Evolutionary conservation across 2,888 invertebrate species (phyloP).

Genomic region (Ceratothoa steindachneri): DNA sequence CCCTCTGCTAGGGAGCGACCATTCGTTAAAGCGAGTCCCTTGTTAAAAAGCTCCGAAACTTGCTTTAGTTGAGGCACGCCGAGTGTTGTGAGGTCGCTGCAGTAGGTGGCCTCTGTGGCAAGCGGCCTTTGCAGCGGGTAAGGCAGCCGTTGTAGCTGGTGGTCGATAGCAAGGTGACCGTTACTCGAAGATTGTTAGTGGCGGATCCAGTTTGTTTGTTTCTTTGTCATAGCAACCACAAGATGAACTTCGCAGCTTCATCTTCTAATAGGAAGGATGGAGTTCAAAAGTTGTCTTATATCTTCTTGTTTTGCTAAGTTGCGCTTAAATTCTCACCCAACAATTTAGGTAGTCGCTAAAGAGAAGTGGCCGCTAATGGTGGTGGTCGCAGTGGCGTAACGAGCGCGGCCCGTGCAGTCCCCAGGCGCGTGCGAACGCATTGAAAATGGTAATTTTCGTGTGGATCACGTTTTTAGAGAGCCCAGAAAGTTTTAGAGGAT

Average conservation of each 20-base stretch:
- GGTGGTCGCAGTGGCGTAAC: conserved; percentile 37
- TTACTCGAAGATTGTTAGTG: conserved; percentile 24
- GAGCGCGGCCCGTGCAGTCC: conserved; percentile 42
- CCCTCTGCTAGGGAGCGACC: not conserved
- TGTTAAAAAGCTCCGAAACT: not conserved
- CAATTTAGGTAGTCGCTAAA: conserved; percentile 16
- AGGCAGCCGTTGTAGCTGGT: conserved; percentile 20
- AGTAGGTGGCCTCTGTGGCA: conserved; percentile 12
- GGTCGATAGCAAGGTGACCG: conserved; percentile 17
- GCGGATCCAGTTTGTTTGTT: conserved; percentile 11
- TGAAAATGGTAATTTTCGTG: not conserved
- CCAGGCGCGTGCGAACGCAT: conserved; percentile 23
- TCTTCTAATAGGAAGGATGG: not conserved
- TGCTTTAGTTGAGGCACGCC: not conserved
- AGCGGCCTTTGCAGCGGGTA: conserved; percentile 3
- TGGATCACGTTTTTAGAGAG: not conserved
- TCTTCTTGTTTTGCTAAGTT: not conserved
- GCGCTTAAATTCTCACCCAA: not conserved
- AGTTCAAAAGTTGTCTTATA: not conserved
- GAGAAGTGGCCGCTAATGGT: conserved; percentile 9
- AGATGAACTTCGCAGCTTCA: not conserved
- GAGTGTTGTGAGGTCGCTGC: not conserved
- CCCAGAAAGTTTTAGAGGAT: too few species aligned
- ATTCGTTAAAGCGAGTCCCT: conserved; percentile 19
- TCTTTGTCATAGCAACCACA: not conserved